Conservation (phyloP, 2,797 vertebrate genomes). For the Pteropus rufus region DNA sequence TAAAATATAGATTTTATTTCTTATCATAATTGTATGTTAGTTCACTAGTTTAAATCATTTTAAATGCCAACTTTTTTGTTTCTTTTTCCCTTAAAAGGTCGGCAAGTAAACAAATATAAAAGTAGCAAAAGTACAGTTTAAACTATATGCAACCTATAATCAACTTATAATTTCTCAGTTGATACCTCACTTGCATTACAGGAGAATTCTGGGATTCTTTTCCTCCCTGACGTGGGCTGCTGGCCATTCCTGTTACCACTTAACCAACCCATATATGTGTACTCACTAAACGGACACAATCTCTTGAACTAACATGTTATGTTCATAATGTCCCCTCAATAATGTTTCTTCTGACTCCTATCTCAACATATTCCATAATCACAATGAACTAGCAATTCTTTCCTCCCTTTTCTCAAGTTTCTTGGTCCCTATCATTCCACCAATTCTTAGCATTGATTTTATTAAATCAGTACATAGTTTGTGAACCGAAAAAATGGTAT, state of each 20-base stretch:
- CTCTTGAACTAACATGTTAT: background rate
- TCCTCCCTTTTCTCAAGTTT: background rate
- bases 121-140: background rate
- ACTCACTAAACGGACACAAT: accelerated
- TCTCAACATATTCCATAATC: background rate
- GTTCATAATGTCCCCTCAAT: background rate
- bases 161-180: background rate
- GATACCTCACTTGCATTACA: background rate
- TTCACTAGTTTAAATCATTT: slow-evolving; percentile 58
- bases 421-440: background rate
- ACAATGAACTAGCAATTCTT: background rate
- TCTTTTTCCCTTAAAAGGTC: slow-evolving; percentile 3
- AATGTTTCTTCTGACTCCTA: background rate
- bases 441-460: background rate
- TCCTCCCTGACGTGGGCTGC: background rate
- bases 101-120: slow-evolving; percentile 31
- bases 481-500: background rate
- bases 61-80: slow-evolving; percentile 30
- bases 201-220: background rate
- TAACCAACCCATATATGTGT: too few species aligned
- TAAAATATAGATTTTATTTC: slow-evolving; percentile 55
- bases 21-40: slow-evolving; percentile 42
- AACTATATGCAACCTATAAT: background rate
- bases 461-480: background rate
- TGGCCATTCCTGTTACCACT: background rate